Conservation (phyloP, 2,113 vertebrate species). For the Stegastes partitus region DNA sequence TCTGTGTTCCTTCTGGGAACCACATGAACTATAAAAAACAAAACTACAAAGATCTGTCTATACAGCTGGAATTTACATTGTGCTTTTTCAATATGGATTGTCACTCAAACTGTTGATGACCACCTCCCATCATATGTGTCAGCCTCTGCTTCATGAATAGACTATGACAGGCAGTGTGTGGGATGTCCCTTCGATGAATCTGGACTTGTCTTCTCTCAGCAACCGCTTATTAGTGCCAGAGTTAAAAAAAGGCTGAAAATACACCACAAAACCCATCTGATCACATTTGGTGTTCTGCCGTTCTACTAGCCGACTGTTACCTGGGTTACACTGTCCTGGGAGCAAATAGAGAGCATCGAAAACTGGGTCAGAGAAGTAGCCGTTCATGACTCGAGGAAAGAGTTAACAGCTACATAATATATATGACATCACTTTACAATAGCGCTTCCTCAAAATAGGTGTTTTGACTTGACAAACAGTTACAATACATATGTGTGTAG, state of each 20-base stretch:
- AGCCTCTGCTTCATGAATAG: slow-evolving; percentile 72
- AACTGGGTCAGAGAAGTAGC: neutral
- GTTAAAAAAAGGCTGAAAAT: slow-evolving; percentile 51
- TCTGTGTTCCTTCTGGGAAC: neutral
- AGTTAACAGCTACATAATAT: too few relatives aligned
- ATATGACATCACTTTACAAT: neutral
- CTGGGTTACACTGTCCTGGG: neutral
- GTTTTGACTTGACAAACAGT: neutral
- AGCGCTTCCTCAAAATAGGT: neutral
- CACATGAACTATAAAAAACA: neutral
- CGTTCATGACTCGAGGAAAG: neutral
- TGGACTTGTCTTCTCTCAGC: slow-evolving; percentile 59
- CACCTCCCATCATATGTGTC: slow-evolving; percentile 64
- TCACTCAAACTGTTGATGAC: slow-evolving; percentile 58
- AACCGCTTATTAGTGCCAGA: slow-evolving; percentile 56
- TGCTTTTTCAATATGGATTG: slow-evolving; percentile 50
- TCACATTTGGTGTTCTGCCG: slow-evolving; percentile 10
- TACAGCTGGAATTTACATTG: slow-evolving; percentile 48
- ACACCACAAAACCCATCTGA: slow-evolving; percentile 23
- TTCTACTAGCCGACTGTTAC: slow-evolving; percentile 4
- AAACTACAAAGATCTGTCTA: neutral
- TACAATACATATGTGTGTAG: neutral
- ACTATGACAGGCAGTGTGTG: slow-evolving; percentile 74
- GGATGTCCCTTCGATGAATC: slow-evolving; percentile 76
- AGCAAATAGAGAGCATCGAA: neutral